Evolutionary conservation across 2,113 vertebrate genomes (phyloP), one percentile per base, ranked within the genome.

Genomic region (zebrafish (Danio rerio)): DNA sequence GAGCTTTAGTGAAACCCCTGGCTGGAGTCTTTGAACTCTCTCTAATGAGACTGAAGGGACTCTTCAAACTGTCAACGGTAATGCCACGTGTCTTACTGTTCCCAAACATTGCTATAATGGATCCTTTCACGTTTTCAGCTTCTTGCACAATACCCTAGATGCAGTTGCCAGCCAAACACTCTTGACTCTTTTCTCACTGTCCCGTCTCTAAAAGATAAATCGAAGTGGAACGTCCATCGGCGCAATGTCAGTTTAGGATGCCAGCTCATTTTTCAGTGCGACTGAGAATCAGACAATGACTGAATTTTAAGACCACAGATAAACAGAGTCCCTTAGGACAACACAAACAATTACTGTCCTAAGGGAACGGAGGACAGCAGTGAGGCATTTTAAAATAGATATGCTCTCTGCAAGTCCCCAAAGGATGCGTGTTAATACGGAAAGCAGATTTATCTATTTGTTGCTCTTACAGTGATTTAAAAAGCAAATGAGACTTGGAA

Each of bases 41-140:
- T 31, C 8, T 63, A 21, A 56, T 45, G 43, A 52, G 42, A 63
- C 78, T 78, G 58, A 83, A 61, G 81, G 69, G 68, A 69, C 73
- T 81, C 82, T 84, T 81, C 81, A 81, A 81, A 58, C 81, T 77
- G 83, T 83, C 83, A 83, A n/a, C 65, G 16, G 42, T 77, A 58
- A 86, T 68, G 59, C 45, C 49, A 50, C 40, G 11, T 13, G 43
- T 68, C 73, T 50, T 61, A 18, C 63, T 50, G 49, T 78, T 75
- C 55, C 82, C 83, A 84, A 82, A 81, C 61, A 69, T 80, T 65
- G 58, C 45, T 45, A 16, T 80, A 82, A 86, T 78, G 74, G 77
- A 80, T 85, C 66, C 62, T 76, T 74, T 84, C 45, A 68, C 66
- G 45, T 73, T 76, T 84, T 77, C 21, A 73, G 59, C 73, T 78